These are phyloP conservation scores for Channa argus DNA, from an alignment of 2,113 vertebrate species.

Conservation along the genomic window DNA sequence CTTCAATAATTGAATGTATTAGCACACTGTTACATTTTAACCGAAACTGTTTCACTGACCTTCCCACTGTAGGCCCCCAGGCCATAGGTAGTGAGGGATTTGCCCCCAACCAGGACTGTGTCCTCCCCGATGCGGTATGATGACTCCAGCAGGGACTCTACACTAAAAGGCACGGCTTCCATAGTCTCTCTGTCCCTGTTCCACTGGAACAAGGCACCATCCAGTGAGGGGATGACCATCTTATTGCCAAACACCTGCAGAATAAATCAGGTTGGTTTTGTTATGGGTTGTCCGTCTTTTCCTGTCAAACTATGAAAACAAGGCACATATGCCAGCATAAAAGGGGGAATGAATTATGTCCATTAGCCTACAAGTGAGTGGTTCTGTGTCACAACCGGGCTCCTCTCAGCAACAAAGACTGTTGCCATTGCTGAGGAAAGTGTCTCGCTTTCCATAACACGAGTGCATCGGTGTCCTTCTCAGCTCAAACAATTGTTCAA, in stretches of 20 bases:
- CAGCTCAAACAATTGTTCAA: conserved; percentile 28
- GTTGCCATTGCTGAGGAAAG: background rate
- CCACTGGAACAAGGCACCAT: conserved; percentile 98
- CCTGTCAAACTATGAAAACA: background rate
- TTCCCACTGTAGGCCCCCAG: conserved; percentile 94
- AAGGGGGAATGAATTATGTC: too few species aligned
- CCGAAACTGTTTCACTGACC: conserved; percentile 73
- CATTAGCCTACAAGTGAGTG: too few species aligned
- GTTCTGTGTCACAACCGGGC: too few species aligned
- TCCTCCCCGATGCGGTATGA: conserved; percentile 96
- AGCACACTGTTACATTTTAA: background rate
- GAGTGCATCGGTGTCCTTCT: background rate
- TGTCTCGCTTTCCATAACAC: background rate
- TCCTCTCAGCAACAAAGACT: background rate
- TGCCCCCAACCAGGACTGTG: conserved; percentile 95
- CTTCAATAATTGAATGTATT: background rate
- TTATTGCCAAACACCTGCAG: conserved; percentile 95
- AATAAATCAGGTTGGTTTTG: background rate
- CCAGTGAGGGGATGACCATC: conserved; percentile 97
- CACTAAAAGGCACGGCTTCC: conserved; percentile 97
- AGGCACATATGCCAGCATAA: background rate
- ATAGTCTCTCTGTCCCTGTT: conserved; percentile 95
- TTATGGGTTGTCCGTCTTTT: background rate
- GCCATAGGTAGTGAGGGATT: conserved; percentile 94
- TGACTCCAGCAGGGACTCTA: conserved; percentile 96